These are phyloP conservation scores for Oreochromis tanganicae DNA, from an alignment of 2,113 vertebrate species.

Conservation along the genomic window DNA sequence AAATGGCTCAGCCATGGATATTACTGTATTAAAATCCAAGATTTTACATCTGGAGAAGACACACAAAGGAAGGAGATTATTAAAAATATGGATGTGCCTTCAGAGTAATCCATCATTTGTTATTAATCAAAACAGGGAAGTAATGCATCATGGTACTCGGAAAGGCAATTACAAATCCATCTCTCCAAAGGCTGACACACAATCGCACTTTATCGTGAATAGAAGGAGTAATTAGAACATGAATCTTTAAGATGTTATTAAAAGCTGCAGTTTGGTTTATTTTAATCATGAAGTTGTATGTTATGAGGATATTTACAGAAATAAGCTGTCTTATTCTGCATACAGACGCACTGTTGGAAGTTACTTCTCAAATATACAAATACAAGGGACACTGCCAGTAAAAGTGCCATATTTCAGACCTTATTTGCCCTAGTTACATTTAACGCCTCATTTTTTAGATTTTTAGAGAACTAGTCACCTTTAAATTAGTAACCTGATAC, in stretches of 20 bases:
- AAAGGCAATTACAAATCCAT: slow-evolving; percentile 25
- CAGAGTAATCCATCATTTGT: slow-evolving; percentile 22
- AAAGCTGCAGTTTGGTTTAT: neutral
- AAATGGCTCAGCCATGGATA: neutral
- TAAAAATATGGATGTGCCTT: neutral
- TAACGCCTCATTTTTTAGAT: neutral
- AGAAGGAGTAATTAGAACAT: neutral
- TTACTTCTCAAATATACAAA: neutral
- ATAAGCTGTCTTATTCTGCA: neutral
- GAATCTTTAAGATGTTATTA: neutral
- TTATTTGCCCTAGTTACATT: neutral
- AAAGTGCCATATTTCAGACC: slow-evolving; percentile 3
- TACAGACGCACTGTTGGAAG: neutral
- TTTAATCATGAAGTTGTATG: neutral
- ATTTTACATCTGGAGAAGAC: slow-evolving; percentile 40
- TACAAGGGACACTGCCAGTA: neutral
- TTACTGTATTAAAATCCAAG: slow-evolving; percentile 8
- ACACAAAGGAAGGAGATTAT: neutral
- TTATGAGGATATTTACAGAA: neutral
- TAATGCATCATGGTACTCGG: slow-evolving; percentile 22
- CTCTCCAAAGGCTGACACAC: neutral
- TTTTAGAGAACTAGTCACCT: slow-evolving; percentile 10
- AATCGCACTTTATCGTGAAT: neutral
- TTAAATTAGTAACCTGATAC: slow-evolving; percentile 14
- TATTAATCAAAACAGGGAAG: slow-evolving; percentile 35